Conservation (phyloP, 2,113 vertebrate genomes). For the Tupaia chinensis region DNA sequence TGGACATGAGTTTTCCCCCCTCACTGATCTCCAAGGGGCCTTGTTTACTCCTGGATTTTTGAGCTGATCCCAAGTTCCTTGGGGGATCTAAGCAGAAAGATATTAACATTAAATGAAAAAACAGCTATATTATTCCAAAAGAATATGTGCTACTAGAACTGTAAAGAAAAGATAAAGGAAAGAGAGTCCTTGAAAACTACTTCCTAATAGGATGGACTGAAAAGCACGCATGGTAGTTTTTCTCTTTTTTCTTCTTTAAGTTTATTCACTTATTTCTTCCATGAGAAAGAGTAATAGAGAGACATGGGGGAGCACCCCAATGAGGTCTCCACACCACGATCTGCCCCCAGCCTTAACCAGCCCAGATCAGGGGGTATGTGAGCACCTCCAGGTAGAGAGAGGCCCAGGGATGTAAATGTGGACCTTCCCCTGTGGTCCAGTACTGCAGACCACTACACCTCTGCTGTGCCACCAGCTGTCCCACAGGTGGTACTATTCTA, state of each 20-base stretch:
- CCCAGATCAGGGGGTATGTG: too few relatives aligned
- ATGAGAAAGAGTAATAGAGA: too few relatives aligned
- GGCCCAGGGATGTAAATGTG: too few relatives aligned
- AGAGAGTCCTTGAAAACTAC: background rate
- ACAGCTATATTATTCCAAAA: background rate
- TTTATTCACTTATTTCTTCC: too few relatives aligned
- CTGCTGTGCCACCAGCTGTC: too few relatives aligned
- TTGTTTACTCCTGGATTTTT: background rate
- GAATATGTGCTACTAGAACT: background rate
- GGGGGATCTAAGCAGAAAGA: background rate
- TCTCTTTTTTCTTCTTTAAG: too few relatives aligned
- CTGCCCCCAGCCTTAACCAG: too few relatives aligned
- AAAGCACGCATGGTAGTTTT: background rate
- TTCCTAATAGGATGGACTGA: background rate
- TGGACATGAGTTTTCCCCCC: background rate
- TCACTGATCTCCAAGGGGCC: background rate
- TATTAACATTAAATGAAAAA: background rate
- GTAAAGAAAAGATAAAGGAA: conserved; percentile 5
- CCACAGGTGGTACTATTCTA: background rate
- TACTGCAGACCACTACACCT: too few relatives aligned
- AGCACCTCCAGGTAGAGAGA: too few relatives aligned
- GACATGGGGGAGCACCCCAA: too few relatives aligned
- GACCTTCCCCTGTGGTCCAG: too few relatives aligned
- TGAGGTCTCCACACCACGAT: too few relatives aligned
- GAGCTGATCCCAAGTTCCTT: background rate